These are phyloP conservation scores for Sarcophaga peregrina DNA, from an alignment of 1,140 invertebrate species.

Conservation along the genomic window DNA sequence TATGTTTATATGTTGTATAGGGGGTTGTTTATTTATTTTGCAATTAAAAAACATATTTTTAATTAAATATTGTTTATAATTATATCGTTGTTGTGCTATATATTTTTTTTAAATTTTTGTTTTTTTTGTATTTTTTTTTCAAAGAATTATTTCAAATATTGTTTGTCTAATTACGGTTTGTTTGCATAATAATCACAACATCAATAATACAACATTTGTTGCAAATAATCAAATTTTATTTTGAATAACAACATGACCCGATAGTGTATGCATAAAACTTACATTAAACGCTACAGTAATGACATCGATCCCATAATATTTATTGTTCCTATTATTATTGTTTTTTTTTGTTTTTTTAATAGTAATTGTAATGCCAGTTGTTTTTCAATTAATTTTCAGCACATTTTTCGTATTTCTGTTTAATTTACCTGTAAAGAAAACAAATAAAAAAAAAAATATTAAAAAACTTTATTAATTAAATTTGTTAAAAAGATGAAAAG, in stretches of 20 bases:
- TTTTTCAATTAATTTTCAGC: background rate
- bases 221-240: too few relatives aligned
- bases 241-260: too few relatives aligned
- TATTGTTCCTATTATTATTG: too few relatives aligned
- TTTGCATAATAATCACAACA: conserved; percentile 19
- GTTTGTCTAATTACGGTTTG: conserved; percentile 16
- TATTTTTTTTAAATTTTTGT: conserved; percentile 1
- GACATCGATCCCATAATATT: too few relatives aligned
- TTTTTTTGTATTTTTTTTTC: background rate
- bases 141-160: background rate
- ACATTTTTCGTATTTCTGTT: background rate
- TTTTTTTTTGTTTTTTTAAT: too few relatives aligned
- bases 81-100: background rate
- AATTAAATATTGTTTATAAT: conserved; percentile 23
- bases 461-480: background rate
- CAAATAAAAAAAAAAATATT: background rate
- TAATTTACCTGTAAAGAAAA: conserved; percentile 17
- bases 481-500: too few relatives aligned
- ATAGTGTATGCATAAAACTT: too few relatives aligned
- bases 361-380: too few relatives aligned
- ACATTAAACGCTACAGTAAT: too few relatives aligned
- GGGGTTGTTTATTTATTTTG: background rate
- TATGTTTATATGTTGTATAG: too few relatives aligned
- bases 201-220: background rate
- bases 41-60: conserved; percentile 14